These are phyloP conservation scores for Idaea aversata DNA, from an alignment of 2,888 invertebrate genomes.

Conservation along the genomic window DNA sequence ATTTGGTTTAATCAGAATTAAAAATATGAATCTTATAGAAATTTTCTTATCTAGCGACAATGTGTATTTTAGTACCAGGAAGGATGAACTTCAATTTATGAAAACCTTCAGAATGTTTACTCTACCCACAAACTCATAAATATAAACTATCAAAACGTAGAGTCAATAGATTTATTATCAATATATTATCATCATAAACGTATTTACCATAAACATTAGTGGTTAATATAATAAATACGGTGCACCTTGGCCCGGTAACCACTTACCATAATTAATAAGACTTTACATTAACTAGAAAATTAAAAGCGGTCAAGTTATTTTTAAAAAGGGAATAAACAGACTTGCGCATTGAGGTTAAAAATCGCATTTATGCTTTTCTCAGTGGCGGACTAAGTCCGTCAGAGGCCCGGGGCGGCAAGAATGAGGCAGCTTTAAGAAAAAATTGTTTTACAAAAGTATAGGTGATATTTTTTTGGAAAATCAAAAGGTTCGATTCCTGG, in stretches of 20 bases:
- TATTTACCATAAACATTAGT: neutral
- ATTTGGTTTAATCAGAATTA: no score
- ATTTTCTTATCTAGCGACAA: no score
- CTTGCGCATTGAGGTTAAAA: no score
- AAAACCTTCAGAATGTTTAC: neutral
- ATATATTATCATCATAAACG: neutral
- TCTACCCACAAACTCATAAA: neutral
- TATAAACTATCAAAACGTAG: neutral
- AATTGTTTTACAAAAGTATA: no score
- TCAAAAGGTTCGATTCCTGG: no score
- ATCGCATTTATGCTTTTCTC: no score
- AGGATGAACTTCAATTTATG: neutral
- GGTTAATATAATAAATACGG: neutral
- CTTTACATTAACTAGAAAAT: neutral
- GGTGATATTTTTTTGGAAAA: no score
- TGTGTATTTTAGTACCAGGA: neutral
- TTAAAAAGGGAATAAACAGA: neutral
- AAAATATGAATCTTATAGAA: no score
- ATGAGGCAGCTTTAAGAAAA: no score
- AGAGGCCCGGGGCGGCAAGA: no score
- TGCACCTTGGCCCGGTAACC: neutral
- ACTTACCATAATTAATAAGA: neutral
- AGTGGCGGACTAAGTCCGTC: no score
- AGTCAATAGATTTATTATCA: neutral
- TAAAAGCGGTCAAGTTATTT: neutral